A percentile compares a stretch with the other conserved stretches of the same genome.
These are phyloP conservation scores for Tragulus kanchil DNA, from an alignment of 2,113 vertebrate species.

Conservation along the genomic window DNA sequence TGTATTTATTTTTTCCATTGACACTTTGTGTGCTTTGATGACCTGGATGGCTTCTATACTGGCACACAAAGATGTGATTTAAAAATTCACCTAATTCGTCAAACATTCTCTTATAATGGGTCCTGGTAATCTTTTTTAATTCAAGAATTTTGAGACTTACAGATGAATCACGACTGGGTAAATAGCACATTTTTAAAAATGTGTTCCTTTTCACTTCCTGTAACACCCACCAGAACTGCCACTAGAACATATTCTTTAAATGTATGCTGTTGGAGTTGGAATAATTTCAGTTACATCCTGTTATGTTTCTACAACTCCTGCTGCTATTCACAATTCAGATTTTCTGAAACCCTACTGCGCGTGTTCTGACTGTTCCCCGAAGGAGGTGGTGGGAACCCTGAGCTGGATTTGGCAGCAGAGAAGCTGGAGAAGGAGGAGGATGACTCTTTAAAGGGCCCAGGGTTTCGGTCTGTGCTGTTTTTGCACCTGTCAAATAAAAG, in stretches of 20 bases:
- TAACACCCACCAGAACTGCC: slow-evolving; percentile 56
- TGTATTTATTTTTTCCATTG: not conserved
- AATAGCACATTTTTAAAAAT: slow-evolving; percentile 56
- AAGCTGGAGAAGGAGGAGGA: not conserved
- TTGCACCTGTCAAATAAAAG: slow-evolving; percentile 36
- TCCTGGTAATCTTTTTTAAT: slow-evolving; percentile 28
- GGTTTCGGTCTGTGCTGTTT: slow-evolving; percentile 61
- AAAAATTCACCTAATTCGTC: slow-evolving; percentile 11
- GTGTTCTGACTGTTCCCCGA: not conserved
- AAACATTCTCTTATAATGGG: not conserved
- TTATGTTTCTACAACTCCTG: slow-evolving; percentile 49
- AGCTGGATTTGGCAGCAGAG: slow-evolving; percentile 73
- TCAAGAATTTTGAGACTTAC: slow-evolving; percentile 30
- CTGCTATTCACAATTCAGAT: not conserved
- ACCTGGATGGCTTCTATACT: not conserved
- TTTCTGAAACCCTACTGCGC: slow-evolving; percentile 57
- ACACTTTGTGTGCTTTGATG: not conserved
- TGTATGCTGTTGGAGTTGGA: slow-evolving; percentile 65
- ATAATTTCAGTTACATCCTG: slow-evolving; percentile 68
- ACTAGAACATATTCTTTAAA: slow-evolving; percentile 61
- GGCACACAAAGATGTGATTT: not conserved
- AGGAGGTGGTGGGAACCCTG: slow-evolving; percentile 48
- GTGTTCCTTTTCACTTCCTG: slow-evolving; percentile 70
- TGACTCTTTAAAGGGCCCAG: not conserved
- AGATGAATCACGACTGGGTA: slow-evolving; percentile 54